Conservation (phyloP, 2,113 vertebrate genomes). For the Ophiodon elongatus region DNA sequence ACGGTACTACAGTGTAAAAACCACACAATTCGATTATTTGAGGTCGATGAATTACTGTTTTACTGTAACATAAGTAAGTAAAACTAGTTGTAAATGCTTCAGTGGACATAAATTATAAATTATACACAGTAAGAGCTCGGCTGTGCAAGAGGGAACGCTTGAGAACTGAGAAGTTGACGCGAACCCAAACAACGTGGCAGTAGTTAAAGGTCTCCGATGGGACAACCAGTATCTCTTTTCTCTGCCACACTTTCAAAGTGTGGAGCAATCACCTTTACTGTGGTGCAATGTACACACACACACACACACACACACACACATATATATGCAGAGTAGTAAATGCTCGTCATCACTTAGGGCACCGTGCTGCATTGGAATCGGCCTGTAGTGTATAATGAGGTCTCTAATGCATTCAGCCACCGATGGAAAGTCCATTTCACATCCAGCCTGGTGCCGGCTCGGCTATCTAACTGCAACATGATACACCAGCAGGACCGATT, state of each 20-base stretch:
- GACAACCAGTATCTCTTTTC: conserved; percentile 18
- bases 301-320: conserved; percentile 21
- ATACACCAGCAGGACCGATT: conserved; percentile 48
- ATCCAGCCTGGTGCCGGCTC: conserved; percentile 58
- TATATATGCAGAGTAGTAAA: conserved; percentile 15
- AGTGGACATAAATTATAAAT: neutral
- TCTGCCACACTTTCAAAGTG: neutral
- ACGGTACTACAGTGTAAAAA: neutral
- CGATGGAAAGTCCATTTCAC: conserved; percentile 65
- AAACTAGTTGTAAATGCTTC: neutral
- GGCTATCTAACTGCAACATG: conserved; percentile 61
- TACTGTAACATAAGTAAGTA: neutral
- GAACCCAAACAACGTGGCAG: neutral
- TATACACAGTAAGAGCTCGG: neutral
- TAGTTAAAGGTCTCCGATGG: conserved; percentile 39
- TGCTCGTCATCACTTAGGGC: conserved; percentile 38
- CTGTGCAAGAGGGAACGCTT: neutral
- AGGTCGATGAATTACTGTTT: neutral
- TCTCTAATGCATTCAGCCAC: conserved; percentile 67
- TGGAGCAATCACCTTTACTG: conserved; percentile 14
- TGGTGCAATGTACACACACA: neutral
- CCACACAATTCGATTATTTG: neutral
- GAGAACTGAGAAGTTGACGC: neutral
- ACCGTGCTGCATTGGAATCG: conserved; percentile 45
- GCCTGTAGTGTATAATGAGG: conserved; percentile 62